phyloP scores from a whole-genome alignment of 2,113 vertebrate genomes.

The Equus przewalskii region DNA sequence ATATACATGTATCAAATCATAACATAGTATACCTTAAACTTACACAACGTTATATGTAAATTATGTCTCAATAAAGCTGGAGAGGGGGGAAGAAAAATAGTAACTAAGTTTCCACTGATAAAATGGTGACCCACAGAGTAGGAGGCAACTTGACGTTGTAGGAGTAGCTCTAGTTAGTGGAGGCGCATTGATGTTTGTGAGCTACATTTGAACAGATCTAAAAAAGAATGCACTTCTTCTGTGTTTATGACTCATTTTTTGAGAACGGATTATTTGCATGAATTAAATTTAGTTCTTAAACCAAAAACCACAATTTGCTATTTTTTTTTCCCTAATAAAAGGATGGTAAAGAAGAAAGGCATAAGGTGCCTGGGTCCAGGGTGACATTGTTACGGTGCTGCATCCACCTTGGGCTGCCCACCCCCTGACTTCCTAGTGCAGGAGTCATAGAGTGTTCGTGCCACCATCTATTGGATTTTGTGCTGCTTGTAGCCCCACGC shows the following conservation, averaged over 20 bases:
- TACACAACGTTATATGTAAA: background rate
- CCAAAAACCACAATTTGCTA: background rate
- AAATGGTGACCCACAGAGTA: background rate
- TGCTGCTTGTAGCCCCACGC: too few species aligned
- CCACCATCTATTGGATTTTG: background rate
- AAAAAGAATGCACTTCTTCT: background rate
- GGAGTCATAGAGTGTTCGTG: background rate
- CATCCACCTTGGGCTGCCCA: background rate
- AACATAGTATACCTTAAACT: background rate
- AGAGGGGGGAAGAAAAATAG: background rate
- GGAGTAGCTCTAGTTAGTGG: background rate
- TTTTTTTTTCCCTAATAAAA: background rate
- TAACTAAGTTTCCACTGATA: background rate
- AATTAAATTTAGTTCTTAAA: conserved; percentile 1
- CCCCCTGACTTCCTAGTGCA: background rate
- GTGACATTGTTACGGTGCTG: background rate
- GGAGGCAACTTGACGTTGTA: background rate
- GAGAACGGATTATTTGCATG: background rate
- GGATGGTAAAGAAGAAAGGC: background rate
- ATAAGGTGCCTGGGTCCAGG: too few species aligned
- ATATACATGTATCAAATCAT: background rate
- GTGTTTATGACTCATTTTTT: background rate
- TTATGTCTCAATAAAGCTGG: background rate
- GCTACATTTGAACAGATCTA: background rate
- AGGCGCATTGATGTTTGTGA: background rate